Evolutionary conservation across 2,797 vertebrate species (phyloP).

Genomic region (Eremophila alpestris): DNA sequence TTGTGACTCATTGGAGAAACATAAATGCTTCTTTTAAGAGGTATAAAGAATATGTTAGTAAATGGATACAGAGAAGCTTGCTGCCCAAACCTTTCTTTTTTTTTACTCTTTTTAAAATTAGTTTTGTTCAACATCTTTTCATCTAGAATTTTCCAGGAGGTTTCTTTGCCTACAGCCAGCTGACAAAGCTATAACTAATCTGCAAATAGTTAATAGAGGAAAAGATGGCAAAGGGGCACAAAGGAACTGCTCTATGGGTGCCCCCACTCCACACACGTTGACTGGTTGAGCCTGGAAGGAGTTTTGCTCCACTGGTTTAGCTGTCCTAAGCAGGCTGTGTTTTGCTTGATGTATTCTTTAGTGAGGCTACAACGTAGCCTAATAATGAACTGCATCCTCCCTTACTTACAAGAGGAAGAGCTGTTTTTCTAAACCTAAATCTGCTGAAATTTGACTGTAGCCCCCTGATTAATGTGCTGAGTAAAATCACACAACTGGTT

Average conservation of each 20-base stretch:
- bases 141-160: background rate
- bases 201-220: conserved; percentile 20
- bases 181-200: conserved; percentile 34
- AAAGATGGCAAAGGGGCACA: background rate
- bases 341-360: conserved; percentile 28
- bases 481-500: background rate
- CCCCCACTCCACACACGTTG: background rate
- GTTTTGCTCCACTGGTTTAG: background rate
- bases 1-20: background rate
- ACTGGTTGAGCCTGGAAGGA: background rate
- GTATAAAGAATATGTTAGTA: background rate
- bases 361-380: background rate
- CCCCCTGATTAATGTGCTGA: background rate
- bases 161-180: background rate
- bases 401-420: background rate
- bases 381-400: background rate
- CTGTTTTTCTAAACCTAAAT: background rate
- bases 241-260: background rate
- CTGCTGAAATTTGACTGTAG: background rate
- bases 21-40: background rate
- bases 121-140: background rate
- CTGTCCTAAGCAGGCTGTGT: background rate
- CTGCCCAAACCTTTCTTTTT: rapidly evolving
- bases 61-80: background rate
- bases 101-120: background rate